These are phyloP conservation scores for Chloroceryle amazona DNA, from an alignment of 2,797 vertebrate species.

Conservation along the genomic window DNA sequence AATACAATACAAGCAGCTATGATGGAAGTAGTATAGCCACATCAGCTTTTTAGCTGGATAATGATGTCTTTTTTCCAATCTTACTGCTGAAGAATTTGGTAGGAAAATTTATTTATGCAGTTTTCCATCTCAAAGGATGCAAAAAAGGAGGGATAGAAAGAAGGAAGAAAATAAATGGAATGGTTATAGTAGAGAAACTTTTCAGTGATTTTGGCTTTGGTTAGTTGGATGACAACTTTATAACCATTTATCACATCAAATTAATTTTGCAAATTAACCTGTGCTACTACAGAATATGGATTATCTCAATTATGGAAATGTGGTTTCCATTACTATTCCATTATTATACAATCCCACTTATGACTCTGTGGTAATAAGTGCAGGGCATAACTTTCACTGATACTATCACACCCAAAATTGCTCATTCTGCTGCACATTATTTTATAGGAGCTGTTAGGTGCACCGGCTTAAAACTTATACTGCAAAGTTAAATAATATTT, in stretches of 20 bases:
- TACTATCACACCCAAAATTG: slow-evolving; percentile 38
- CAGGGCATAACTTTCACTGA: slow-evolving; percentile 39
- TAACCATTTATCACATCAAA: slow-evolving; percentile 27
- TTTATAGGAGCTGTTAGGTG: background rate
- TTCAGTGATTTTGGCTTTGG: slow-evolving; percentile 14
- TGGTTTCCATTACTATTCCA: slow-evolving; percentile 41
- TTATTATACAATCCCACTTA: slow-evolving; percentile 50
- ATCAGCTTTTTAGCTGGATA: background rate
- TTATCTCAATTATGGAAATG: slow-evolving; percentile 67
- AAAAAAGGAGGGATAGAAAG: background rate
- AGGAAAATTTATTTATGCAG: background rate
- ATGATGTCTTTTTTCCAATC: background rate
- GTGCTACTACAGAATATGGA: slow-evolving; percentile 26
- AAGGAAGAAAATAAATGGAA: background rate
- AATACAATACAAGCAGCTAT: rapidly evolving
- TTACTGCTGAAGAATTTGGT: background rate
- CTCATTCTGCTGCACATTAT: background rate
- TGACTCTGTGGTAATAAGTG: slow-evolving; percentile 43
- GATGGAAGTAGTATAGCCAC: background rate
- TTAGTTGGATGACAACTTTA: background rate
- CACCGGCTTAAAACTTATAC: slow-evolving; percentile 1
- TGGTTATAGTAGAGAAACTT: background rate
- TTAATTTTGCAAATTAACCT: slow-evolving; percentile 69
- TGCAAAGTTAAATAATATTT: slow-evolving; percentile 29
- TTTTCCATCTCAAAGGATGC: background rate